Conservation (phyloP, 2,888 invertebrate species). For the Mesorhabditis spiculigera region DNA sequence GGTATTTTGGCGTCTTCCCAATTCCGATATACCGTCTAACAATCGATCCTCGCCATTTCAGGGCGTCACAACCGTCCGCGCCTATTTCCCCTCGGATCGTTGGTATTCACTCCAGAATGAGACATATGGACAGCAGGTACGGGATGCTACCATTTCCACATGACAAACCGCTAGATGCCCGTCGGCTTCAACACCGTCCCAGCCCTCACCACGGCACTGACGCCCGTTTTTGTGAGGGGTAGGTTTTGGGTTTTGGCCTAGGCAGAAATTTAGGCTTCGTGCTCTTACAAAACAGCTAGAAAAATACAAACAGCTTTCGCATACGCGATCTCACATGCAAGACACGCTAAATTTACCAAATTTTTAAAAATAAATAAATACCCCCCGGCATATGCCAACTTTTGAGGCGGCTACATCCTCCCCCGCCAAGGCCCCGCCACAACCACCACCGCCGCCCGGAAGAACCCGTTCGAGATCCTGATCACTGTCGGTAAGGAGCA, state of each 20-base stretch:
- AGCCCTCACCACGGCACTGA: conserved; percentile 36
- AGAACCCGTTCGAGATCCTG: conserved; percentile 70
- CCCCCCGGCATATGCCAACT: neutral
- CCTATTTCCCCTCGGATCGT: conserved; percentile 59
- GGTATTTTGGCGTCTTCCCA: no score
- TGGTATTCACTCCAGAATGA: conserved; percentile 57
- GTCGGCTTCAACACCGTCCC: conserved; percentile 36
- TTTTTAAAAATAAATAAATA: neutral
- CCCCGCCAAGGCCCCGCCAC: conserved; percentile 60
- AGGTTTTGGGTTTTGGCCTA: neutral
- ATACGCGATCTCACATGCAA: neutral
- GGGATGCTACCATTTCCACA: neutral
- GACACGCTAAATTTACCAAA: conserved; percentile 1
- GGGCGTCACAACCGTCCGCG: conserved; percentile 40
- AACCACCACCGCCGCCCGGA: conserved; percentile 60
- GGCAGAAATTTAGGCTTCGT: no score
- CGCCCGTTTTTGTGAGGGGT: conserved; percentile 49
- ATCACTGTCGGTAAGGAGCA: conserved; percentile 59
- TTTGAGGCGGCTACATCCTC: conserved; percentile 66
- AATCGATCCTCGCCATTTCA: conserved; percentile 9
- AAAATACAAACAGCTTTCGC: neutral
- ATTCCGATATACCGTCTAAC: neutral
- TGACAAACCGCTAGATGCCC: conserved; percentile 14
- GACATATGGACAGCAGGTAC: conserved; percentile 27
- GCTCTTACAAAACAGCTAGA: neutral